Conservation (phyloP, 2,113 vertebrate genomes). For the Centropus bengalensis region DNA sequence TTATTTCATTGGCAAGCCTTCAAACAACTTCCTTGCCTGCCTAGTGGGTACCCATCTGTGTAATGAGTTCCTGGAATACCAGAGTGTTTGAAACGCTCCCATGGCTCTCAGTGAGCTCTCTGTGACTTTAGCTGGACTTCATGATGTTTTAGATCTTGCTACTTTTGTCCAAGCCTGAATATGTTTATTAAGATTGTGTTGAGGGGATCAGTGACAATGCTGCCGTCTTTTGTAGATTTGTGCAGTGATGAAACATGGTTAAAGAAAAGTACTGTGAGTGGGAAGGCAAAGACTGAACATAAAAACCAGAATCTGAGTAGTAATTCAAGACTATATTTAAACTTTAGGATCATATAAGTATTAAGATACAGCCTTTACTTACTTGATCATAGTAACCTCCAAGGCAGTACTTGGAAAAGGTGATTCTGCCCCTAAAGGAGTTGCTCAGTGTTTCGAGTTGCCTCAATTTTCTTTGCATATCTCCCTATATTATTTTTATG, state of each 20-base stretch:
- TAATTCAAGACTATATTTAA: neutral
- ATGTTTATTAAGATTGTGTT: neutral
- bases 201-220: neutral
- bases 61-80: neutral
- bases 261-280: neutral
- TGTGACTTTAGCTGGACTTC: fast-evolving
- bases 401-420: neutral
- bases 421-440: neutral
- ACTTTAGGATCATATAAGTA: neutral
- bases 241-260: neutral
- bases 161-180: neutral
- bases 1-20: neutral
- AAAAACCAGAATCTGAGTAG: neutral
- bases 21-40: neutral
- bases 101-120: neutral
- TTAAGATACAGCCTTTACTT: neutral
- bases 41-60: neutral
- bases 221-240: neutral
- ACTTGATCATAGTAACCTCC: neutral
- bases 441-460: neutral
- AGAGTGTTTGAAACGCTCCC: neutral
- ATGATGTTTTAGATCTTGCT: neutral
- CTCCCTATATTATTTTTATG: neutral
- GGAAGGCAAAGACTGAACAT: neutral
- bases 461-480: neutral